phyloP scores from a whole-genome alignment of 2,888 invertebrate genomes.

The Pristionchus maxplancki region DNA sequence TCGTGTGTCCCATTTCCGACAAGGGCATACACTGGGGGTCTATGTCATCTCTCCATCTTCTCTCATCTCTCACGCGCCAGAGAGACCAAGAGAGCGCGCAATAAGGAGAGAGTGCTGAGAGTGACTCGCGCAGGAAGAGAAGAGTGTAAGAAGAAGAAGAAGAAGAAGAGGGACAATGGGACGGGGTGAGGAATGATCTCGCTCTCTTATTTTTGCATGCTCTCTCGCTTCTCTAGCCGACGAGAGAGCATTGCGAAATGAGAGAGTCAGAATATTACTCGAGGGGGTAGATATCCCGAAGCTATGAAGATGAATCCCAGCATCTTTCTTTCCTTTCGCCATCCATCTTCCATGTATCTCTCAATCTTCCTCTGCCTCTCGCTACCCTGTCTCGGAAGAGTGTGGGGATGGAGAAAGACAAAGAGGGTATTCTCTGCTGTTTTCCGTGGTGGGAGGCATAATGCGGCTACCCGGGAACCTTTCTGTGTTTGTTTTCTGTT shows the following conservation, averaged over 20 bases:
- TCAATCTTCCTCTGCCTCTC: neutral
- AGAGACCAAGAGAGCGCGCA: too few relatives aligned
- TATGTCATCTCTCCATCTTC: neutral
- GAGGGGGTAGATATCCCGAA: neutral
- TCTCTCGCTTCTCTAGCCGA: too few relatives aligned
- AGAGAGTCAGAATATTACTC: too few relatives aligned
- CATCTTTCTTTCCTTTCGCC: neutral
- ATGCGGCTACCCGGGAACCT: neutral
- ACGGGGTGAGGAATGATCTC: neutral
- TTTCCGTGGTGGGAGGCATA: neutral
- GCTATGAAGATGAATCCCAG: slow-evolving; percentile 6
- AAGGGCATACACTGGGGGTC: neutral
- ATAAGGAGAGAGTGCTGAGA: neutral
- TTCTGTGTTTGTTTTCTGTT: neutral
- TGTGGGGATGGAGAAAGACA: neutral
- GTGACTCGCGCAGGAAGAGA: neutral
- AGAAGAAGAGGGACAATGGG: neutral
- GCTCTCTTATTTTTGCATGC: too few relatives aligned
- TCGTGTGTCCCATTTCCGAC: neutral
- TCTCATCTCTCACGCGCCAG: too few relatives aligned
- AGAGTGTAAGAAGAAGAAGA: neutral
- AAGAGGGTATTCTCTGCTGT: neutral
- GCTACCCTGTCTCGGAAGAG: neutral
- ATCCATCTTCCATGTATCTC: neutral
- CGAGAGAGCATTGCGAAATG: too few relatives aligned